phyloP scores from a whole-genome alignment of 2,888 invertebrate species.

The Onthophagus sagittarius region DNA sequence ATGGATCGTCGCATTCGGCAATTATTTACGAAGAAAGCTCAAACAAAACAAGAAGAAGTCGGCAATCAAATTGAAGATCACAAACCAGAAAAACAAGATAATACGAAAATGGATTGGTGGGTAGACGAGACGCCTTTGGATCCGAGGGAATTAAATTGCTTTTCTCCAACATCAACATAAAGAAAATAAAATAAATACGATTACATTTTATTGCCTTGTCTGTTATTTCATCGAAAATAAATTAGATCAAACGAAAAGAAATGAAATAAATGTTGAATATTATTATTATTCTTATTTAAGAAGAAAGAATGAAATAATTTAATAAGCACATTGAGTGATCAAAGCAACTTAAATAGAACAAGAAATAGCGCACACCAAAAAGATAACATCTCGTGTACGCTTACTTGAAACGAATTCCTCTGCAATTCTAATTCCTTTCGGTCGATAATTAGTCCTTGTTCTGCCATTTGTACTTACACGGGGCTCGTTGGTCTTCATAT shows the following conservation, averaged over 20 bases:
- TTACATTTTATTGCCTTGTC: neutral
- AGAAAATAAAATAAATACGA: neutral
- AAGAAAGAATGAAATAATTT: no score
- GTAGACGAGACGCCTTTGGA: neutral
- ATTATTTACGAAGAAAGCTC: neutral
- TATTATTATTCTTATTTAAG: no score
- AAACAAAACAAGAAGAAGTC: neutral
- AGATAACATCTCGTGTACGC: neutral
- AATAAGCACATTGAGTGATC: neutral
- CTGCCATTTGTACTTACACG: neutral
- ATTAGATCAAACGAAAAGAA: no score
- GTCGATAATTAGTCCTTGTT: neutral
- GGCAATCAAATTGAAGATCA: neutral
- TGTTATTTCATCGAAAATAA: neutral
- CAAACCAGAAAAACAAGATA: neutral
- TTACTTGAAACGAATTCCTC: neutral
- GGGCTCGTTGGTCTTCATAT: neutral
- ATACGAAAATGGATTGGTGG: neutral
- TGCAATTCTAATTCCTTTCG: neutral
- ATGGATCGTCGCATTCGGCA: neutral
- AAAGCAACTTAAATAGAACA: neutral
- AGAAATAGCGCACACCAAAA: neutral
- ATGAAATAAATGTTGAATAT: no score
- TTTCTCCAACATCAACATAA: neutral
- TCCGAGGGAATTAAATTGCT: neutral